These are phyloP conservation scores for Zingel zingel DNA, from an alignment of 2,113 vertebrate genomes.

Conservation along the genomic window DNA sequence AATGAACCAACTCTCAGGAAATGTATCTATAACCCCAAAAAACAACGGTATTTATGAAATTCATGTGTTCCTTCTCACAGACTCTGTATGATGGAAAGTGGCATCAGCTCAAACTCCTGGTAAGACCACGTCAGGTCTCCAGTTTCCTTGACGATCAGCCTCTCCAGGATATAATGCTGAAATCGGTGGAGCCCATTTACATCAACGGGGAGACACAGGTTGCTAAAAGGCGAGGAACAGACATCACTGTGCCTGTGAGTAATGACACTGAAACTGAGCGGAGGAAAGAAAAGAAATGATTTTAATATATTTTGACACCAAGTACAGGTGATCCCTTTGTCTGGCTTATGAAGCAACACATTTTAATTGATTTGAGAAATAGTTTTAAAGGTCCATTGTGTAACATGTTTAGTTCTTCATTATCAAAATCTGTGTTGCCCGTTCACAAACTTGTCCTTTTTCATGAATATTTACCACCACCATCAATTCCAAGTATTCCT, in stretches of 20 bases:
- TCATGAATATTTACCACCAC: too few relatives aligned
- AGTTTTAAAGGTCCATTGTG: not conserved
- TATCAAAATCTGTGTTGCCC: too few relatives aligned
- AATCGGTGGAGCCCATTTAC: constrained; percentile 81
- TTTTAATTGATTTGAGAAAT: not conserved
- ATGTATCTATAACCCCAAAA: not conserved
- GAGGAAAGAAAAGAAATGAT: not conserved
- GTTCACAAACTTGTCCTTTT: too few relatives aligned
- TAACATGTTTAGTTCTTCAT: too few relatives aligned
- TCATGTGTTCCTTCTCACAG: constrained; percentile 39
- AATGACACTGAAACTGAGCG: not conserved
- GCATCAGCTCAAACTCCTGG: constrained; percentile 87
- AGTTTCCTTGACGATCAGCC: constrained; percentile 80
- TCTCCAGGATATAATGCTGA: constrained; percentile 68
- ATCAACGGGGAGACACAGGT: constrained; percentile 87
- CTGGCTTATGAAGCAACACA: not conserved
- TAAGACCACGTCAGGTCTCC: constrained; percentile 67
- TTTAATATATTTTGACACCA: not conserved
- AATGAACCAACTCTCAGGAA: not conserved
- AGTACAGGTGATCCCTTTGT: not conserved
- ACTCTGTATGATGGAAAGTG: constrained; percentile 77
- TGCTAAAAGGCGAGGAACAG: constrained; percentile 74
- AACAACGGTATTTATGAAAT: not conserved
- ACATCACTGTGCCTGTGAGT: constrained; percentile 81
- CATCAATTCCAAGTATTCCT: too few relatives aligned